Conservation (phyloP, 2,888 invertebrate species). For the Drosophila maculinotata region DNA sequence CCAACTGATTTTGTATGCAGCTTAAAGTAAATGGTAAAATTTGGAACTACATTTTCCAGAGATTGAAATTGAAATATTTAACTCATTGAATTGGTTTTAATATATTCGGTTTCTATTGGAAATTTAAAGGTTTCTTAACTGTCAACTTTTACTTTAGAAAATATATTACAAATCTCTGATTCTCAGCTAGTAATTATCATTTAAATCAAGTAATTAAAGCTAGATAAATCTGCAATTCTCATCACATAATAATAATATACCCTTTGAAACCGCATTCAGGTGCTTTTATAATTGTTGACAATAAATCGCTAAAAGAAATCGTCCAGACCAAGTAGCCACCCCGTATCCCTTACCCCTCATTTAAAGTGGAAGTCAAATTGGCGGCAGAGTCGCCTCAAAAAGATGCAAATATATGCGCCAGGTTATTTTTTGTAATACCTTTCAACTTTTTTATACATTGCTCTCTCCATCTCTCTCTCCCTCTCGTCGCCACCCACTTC, state of each 20-base stretch:
- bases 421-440: constrained; percentile 47
- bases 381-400: constrained; percentile 53
- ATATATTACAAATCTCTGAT: too few species aligned
- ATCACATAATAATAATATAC: neutral
- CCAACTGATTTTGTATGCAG: neutral
- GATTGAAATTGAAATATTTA: too few species aligned
- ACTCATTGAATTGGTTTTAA: too few species aligned
- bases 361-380: constrained; percentile 63
- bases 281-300: constrained; percentile 43
- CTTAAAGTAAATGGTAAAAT: too few species aligned
- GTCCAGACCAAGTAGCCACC: constrained; percentile 7
- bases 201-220: too few species aligned
- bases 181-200: neutral
- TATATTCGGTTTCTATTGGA: too few species aligned
- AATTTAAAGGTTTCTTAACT: too few species aligned
- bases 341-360: neutral
- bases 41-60: too few species aligned
- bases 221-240: neutral
- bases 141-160: too few species aligned
- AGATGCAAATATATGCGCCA: constrained; percentile 71
- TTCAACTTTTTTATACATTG: constrained; percentile 47
- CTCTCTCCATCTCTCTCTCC: constrained; percentile 9
- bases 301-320: constrained; percentile 48
- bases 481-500: neutral
- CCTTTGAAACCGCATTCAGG: neutral